Evolutionary conservation across 1,140 invertebrate species (phyloP).

Genomic region (Drosophila sulfurigaster): DNA sequence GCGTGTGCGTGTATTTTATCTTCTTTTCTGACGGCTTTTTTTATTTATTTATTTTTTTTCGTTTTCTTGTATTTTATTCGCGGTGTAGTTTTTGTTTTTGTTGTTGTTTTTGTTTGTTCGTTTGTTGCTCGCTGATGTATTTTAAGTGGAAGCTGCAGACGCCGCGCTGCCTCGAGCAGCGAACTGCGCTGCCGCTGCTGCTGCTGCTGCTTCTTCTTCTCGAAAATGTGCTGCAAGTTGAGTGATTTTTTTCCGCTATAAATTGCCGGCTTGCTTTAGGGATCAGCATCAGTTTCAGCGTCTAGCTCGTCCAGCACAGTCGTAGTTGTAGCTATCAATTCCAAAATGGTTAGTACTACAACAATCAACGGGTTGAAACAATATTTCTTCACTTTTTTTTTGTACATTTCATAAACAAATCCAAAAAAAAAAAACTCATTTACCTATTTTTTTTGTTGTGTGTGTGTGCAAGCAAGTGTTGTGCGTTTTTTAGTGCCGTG

Average conservation of each 20-base stretch:
- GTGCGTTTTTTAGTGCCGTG: conserved; percentile 19
- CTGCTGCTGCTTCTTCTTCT: conserved; percentile 42
- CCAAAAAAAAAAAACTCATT: not conserved
- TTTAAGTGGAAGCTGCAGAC: conserved; percentile 52
- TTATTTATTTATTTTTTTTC: conserved; percentile 42
- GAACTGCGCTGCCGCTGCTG: not conserved
- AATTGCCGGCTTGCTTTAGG: conserved; percentile 73
- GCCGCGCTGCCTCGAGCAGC: conserved; percentile 1
- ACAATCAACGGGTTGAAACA: not conserved
- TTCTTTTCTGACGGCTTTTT: conserved; percentile 36
- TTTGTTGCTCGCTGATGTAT: conserved; percentile 35
- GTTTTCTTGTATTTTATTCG: conserved; percentile 12
- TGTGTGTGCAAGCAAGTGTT: conserved; percentile 20
- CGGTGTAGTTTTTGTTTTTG: conserved; percentile 27
- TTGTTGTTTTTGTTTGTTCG: conserved; percentile 18
- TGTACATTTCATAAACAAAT: not conserved
- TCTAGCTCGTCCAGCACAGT: conserved; percentile 77
- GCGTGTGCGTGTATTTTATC: conserved; percentile 42
- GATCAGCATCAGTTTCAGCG: conserved; percentile 83
- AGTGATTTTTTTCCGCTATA: conserved; percentile 70
- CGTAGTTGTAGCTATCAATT: conserved; percentile 37
- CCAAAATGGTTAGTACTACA: conserved; percentile 73
- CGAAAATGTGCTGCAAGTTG: conserved; percentile 51
- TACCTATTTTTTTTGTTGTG: conserved; percentile 5
- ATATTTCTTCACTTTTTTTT: not conserved